Evolutionary conservation across 2,888 invertebrate genomes (phyloP).

Genomic region (Antheraea assamensis): DNA sequence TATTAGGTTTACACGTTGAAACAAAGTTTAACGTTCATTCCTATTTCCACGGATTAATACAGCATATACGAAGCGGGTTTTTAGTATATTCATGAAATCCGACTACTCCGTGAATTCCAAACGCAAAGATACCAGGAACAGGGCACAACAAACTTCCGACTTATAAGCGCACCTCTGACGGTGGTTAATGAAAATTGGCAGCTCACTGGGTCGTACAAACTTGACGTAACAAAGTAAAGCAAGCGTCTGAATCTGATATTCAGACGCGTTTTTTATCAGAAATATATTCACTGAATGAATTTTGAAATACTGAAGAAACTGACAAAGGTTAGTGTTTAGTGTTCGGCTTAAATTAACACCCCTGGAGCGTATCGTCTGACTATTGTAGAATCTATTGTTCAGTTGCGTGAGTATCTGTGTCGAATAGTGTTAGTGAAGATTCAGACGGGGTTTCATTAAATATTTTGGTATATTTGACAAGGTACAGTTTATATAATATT

Average conservation of each 20-base stretch:
- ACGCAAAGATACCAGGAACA: slow-evolving; percentile 57
- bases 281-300: not conserved
- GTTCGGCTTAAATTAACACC: not conserved
- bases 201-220: slow-evolving; percentile 66
- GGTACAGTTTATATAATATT: too few relatives aligned
- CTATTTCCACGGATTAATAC: slow-evolving; percentile 46
- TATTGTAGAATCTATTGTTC: not conserved
- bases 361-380: not conserved
- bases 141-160: slow-evolving; percentile 60
- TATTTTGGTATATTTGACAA: not conserved
- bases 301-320: not conserved
- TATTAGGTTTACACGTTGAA: not conserved
- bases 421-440: not conserved
- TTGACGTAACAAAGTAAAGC: slow-evolving; percentile 30
- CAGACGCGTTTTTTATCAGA: slow-evolving; percentile 17
- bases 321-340: slow-evolving; percentile 5
- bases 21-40: slow-evolving; percentile 35
- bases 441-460: not conserved
- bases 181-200: slow-evolving; percentile 77
- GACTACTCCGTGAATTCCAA: slow-evolving; percentile 58
- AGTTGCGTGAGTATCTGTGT: not conserved
- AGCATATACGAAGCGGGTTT: slow-evolving; percentile 35
- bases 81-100: slow-evolving; percentile 54
- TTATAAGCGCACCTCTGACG: slow-evolving; percentile 54
- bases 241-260: slow-evolving; percentile 28